Base-by-base conservation (phyloP, 1,140 invertebrate species). In the Brachionus rubens region DNA sequence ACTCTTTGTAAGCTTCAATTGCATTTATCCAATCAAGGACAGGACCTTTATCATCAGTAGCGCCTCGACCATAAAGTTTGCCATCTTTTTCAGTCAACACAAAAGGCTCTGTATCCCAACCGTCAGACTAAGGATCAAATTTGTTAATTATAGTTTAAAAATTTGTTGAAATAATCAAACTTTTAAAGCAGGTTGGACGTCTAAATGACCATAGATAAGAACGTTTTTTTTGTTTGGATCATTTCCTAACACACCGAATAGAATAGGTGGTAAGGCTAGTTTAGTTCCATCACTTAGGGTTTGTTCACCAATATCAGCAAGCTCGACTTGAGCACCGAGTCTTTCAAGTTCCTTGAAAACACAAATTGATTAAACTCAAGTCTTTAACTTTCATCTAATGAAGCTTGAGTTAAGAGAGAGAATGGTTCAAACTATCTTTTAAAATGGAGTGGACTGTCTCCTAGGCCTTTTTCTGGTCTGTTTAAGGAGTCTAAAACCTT, bases 91-190 rank as follows among this genome's bases (percentile, higher is more conserved):
- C 92, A 54, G 89, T 90, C 21, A 99, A 86, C 12, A 88, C 88
- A 87, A 99, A 99, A 2, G 96, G 96, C 75, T 98, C 93, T 1
- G 92, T 91, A 79, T 93, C 87, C 96, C 95, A 98, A 6, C 95
- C 95, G 88, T 98, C 94, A 78, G 90, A 90, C 82, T 87, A 77
- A 3, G 33, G 3, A 5, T 77, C 76, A 78, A 62, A 46, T 41
- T 26, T 16, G 21, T 14, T 16, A 26, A 52, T 24, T 1, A 28
- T 46, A 3, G 6, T 5, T 1, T 14, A 10, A 5, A 24, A 68
- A 16, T 16, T 12, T 19, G 3, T 36, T 54, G 26, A 28, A 26
- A 19, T 36, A 14, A 28, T 4, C 14, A 40, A 26, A 19, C 86
- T 80, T 89, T 89, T 4, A 89, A 80, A 7, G 96, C 96, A 47